Evolutionary conservation across 2,888 invertebrate genomes (phyloP).

Genomic region (Incurvaria masculella): DNA sequence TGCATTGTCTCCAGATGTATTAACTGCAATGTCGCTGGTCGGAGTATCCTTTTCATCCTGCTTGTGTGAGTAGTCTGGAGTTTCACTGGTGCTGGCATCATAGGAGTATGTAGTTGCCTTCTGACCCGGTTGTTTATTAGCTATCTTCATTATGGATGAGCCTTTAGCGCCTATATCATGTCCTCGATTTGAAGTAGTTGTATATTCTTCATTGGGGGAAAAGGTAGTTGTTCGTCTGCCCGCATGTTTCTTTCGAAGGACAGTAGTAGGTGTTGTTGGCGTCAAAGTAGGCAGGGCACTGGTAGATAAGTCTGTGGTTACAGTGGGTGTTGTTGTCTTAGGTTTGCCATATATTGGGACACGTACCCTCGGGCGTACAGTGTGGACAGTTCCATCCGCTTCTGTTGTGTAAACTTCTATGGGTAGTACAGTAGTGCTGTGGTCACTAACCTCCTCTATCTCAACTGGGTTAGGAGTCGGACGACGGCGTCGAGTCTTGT

Average conservation of each 20-base stretch:
- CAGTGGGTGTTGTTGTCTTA: conserved; percentile 40
- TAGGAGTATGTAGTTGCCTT: conserved; percentile 26
- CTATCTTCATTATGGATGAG: conserved; percentile 52
- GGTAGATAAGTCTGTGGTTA: conserved; percentile 43
- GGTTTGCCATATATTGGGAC: conserved; percentile 28
- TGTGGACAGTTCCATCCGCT: conserved; percentile 31
- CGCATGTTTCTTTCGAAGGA: conserved; percentile 31
- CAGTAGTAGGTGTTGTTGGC: conserved; percentile 40
- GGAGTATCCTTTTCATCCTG: conserved; percentile 54
- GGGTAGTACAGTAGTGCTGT: conserved; percentile 22
- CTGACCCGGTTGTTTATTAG: conserved; percentile 32
- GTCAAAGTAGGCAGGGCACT: conserved; percentile 46
- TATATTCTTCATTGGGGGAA: conserved; percentile 28
- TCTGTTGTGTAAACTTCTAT: conserved; percentile 29
- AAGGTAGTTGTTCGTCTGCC: conserved; percentile 19
- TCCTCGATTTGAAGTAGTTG: conserved; percentile 33
- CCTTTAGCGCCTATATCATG: conserved; percentile 35
- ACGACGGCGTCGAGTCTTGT: conserved; percentile 45
- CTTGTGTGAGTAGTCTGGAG: conserved; percentile 45
- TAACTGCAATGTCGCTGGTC: conserved; percentile 47
- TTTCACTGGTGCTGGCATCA: conserved; percentile 30
- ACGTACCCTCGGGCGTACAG: conserved; percentile 37
- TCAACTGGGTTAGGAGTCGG: conserved; percentile 32
- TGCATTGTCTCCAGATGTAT: conserved; percentile 25
- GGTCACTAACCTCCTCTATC: conserved; percentile 27